These are phyloP conservation scores for Cebidichthys violaceus DNA, from an alignment of 2,113 vertebrate genomes.

Conservation along the genomic window DNA sequence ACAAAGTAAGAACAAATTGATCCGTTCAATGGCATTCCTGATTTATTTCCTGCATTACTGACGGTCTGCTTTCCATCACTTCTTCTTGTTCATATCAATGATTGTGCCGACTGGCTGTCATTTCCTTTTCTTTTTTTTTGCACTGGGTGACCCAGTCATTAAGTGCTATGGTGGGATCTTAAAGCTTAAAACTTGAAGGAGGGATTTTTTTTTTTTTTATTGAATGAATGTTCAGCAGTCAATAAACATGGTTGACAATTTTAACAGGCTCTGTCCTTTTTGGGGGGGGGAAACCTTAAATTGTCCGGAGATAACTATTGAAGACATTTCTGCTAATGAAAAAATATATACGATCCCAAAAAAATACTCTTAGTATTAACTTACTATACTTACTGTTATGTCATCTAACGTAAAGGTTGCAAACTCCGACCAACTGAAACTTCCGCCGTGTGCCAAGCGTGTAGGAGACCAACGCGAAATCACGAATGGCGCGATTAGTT, in stretches of 20 bases:
- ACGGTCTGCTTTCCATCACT: not conserved
- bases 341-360: too few relatives aligned
- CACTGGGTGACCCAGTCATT: slow-evolving; percentile 36
- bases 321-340: not conserved
- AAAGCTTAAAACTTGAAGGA: slow-evolving; percentile 61
- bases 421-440: too few relatives aligned
- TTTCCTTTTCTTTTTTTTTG: slow-evolving; percentile 23
- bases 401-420: too few relatives aligned
- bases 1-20: not conserved
- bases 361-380: too few relatives aligned
- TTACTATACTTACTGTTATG: too few relatives aligned
- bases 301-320: not conserved
- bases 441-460: too few relatives aligned
- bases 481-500: too few relatives aligned
- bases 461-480: too few relatives aligned
- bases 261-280: slow-evolving; percentile 1
- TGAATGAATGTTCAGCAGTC: slow-evolving; percentile 60
- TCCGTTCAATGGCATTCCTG: not conserved
- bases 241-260: slow-evolving; percentile 74
- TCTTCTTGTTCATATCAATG: slow-evolving; percentile 16
- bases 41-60: not conserved
- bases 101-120: slow-evolving; percentile 39
- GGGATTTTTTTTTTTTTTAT: slow-evolving; percentile 34
- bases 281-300: not conserved
- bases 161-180: slow-evolving; percentile 19